A percentile compares a stretch with the other conserved stretches of the same genome.
These are phyloP conservation scores for Armadillidium nasatum DNA, from an alignment of 1,140 invertebrate genomes.

Conservation along the genomic window DNA sequence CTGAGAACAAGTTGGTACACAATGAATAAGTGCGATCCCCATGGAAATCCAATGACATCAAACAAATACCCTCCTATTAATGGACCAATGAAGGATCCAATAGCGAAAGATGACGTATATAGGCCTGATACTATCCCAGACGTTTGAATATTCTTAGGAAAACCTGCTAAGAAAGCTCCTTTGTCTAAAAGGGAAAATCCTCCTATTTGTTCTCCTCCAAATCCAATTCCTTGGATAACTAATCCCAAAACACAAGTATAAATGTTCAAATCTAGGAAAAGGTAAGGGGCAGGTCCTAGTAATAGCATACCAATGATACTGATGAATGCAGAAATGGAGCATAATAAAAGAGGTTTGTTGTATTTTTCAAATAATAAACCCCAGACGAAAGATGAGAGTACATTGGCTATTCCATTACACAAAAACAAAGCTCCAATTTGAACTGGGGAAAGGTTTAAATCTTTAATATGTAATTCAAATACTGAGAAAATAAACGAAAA, in stretches of 20 bases:
- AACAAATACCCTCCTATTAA: constrained; percentile 69
- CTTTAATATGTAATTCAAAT: constrained; percentile 71
- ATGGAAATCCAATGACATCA: constrained; percentile 66
- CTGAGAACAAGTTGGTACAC: neutral
- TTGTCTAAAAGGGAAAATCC: constrained; percentile 74
- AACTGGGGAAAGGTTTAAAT: constrained; percentile 66
- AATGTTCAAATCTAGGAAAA: constrained; percentile 30
- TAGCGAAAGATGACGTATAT: constrained; percentile 77
- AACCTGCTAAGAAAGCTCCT: constrained; percentile 64
- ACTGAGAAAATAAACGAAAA: constrained; percentile 77
- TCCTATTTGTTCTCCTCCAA: constrained; percentile 72
- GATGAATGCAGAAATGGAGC: constrained; percentile 61
- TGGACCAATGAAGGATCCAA: constrained; percentile 78
- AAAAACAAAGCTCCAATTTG: constrained; percentile 78
- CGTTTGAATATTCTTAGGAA: constrained; percentile 73
- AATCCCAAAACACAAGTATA: constrained; percentile 59
- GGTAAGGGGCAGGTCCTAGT: constrained; percentile 59
- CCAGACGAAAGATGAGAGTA: constrained; percentile 71
- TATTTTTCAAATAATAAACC: constrained; percentile 71
- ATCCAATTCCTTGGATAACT: constrained; percentile 69
- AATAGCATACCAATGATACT: constrained; percentile 63
- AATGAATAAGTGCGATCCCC: constrained; percentile 48
- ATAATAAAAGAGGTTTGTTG: constrained; percentile 62
- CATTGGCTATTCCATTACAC: constrained; percentile 81
- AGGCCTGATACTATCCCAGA: constrained; percentile 76